Base-by-base conservation (phyloP, 2,797 vertebrate species). In the Eurystomus glaucurus region DNA sequence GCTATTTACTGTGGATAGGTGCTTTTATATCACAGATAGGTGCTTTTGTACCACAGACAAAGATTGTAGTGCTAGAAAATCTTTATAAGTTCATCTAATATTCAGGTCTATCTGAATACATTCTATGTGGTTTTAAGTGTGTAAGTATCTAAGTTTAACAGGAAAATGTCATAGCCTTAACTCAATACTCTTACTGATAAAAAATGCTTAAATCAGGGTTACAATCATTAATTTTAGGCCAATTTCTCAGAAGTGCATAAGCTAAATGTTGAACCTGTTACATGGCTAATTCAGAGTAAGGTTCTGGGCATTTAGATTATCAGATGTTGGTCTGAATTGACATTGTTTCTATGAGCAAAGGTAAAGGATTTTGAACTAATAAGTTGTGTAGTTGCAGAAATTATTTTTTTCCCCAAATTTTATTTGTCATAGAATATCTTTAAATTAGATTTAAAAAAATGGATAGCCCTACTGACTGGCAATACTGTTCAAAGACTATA, bases 401-500 rank as follows among this genome's bases (percentile, higher is more conserved):
- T 46, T 3, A 14, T 11, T 31, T 85, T 11, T 31, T 85, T 21
- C 39, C 23, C 14, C 16, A 5, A 41, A 54, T 45, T 72, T 58
- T 33, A 29, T 78, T 77, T 51, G 5, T 8, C 3, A 28, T 33
- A 21, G 72, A 69, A 65, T 45, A 29, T 51, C 55, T 78, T 85
- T 48, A 70, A 72, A 46, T 31, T 9, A 72, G 6, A 57, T 14
- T 4, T 29, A 41, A 65, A 57, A 51, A 21, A 13, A 1, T 13
- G 8, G 6, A 9, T 33, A 52, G 22, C 18, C 21, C n/a, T 50
- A 39, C 4, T n/a, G 35, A 58, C 1, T 3, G 11, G 2, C 28
- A 52, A 37, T 61, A 28, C 10, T 58, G 10, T 37, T 66, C 33
- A 71, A 75, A 72, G 3, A 10, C 10, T 33, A 10, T 52, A 25